Conservation (phyloP, 2,797 vertebrate genomes). For the Neomorphus geoffroyi region DNA sequence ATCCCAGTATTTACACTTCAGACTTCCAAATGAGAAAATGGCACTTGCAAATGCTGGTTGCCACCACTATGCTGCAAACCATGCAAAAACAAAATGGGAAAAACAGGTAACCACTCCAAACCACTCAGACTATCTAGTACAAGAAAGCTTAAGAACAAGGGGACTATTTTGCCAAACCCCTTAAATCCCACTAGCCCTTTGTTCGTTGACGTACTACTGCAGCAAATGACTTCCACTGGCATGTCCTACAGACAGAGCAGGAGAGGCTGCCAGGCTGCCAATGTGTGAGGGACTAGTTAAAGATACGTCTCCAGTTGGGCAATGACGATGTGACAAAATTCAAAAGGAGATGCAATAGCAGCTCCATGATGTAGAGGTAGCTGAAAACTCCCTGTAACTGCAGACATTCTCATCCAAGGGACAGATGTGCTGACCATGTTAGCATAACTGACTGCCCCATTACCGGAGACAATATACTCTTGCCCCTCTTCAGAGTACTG, state of each 20-base stretch:
- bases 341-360: background rate
- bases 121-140: background rate
- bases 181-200: background rate
- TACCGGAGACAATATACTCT: background rate
- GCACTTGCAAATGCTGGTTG: background rate
- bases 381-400: background rate
- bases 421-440: background rate
- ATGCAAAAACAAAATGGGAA: background rate
- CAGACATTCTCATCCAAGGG: background rate
- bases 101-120: background rate
- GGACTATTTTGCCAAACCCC: background rate
- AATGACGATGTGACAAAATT: background rate
- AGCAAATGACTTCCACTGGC: background rate
- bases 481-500: background rate
- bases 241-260: rapidly evolving
- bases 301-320: rapidly evolving
- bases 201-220: background rate
- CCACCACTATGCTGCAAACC: background rate
- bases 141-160: background rate
- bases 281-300: rapidly evolving
- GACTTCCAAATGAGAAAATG: background rate
- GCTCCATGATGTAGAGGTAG: background rate
- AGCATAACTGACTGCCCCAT: background rate
- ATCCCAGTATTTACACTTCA: background rate
- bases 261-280: background rate